phyloP scores from a whole-genome alignment of 2,888 invertebrate genomes.

The Orchesella flavescens region DNA sequence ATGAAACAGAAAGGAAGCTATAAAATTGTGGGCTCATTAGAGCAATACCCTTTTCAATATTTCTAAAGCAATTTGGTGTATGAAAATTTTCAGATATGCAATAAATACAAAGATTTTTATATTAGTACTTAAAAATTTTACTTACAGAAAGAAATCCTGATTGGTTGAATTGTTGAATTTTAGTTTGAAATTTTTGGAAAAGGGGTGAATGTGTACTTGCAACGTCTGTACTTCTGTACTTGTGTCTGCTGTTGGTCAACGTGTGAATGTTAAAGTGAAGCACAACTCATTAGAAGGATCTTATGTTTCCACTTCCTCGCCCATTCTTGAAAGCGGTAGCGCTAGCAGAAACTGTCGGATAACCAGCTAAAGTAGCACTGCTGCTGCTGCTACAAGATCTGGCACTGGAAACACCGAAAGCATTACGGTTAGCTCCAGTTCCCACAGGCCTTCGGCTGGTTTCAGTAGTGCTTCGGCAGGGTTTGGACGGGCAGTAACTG shows the following conservation, averaged over 20 bases:
- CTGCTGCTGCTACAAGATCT: conserved; percentile 13
- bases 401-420: background rate
- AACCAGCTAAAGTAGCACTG: conserved; percentile 17
- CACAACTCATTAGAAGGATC: conserved; percentile 18
- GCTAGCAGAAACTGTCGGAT: background rate
- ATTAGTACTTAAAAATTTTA: too few relatives aligned
- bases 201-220: background rate
- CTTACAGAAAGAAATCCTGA: background rate
- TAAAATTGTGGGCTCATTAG: too few relatives aligned
- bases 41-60: too few relatives aligned
- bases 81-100: too few relatives aligned
- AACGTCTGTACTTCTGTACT: background rate
- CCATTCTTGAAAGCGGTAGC: conserved; percentile 21
- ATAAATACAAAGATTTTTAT: too few relatives aligned
- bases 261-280: background rate
- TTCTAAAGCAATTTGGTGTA: too few relatives aligned
- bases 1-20: too few relatives aligned
- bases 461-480: background rate
- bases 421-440: background rate
- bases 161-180: background rate
- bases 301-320: conserved; percentile 29
- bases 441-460: background rate
- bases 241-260: too few relatives aligned
- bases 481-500: conserved; percentile 21
- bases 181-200: background rate